Base-by-base conservation (phyloP, 2,113 vertebrate genomes). In the Condylura cristata region DNA sequence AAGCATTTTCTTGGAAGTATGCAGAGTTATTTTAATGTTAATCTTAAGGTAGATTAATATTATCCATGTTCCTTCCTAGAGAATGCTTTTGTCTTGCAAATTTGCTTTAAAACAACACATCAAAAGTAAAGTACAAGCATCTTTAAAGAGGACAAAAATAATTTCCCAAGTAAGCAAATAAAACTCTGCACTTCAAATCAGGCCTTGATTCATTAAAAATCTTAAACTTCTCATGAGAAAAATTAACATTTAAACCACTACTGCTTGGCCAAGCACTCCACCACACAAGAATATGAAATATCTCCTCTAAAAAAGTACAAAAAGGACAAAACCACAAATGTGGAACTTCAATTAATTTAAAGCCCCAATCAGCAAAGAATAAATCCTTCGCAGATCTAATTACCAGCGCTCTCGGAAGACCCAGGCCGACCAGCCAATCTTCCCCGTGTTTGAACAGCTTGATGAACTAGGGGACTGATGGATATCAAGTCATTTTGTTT, bases 401-500 rank as follows among this genome's bases (percentile, higher is more conserved):
- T 99, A 99, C 99, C 98, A 99, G 98, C 98, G 98, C 99, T 99
- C 99, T 99, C 99, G 98, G 98, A 99, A 99, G 99, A 99, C 99
- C 99, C 98, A 91, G 98, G 98, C 99, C 98, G 98, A 98, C 97
- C 98, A 99, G 99, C 99, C 99, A 99, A 99, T 99, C 99, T 99
- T 99, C 98, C 99, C 98, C 98, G 98, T 99, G 99, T 99, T 99
- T 99, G 99, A 99, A 99, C 99, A 99, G 99, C 98, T 99, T 99
- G 99, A 99, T 99, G 99, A 99, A 99, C 99, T 99, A 98, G 99
- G 99, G 99, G 99, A 99, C 99, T 99, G 99, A 99, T 99, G 99
- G 99, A 99, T 99, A 99, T 99, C 99, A 99, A 99, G 99, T 99
- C 99, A 99, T 99, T 99, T 99, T 99, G 99, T 99, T 99, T 99